Percentiles rank a stretch among this genome's conserved stretches.
Conservation (phyloP, 2,113 vertebrate genomes). For the Nothoprocta pentlandii region DNA sequence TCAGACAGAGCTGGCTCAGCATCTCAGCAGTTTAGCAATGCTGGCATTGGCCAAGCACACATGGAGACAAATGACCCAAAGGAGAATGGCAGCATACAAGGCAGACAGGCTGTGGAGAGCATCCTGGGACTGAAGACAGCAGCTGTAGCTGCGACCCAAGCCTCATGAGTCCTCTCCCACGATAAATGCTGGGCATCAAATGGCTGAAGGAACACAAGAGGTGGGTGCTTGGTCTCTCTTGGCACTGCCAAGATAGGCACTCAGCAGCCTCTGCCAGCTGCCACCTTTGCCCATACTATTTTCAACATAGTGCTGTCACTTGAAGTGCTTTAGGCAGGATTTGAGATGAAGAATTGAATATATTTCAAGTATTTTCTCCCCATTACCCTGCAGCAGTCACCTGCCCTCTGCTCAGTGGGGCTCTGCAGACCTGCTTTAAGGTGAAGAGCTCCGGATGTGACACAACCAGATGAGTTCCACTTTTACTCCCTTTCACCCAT, state of each 20-base stretch:
- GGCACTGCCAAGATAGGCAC: neutral
- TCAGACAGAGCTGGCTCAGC: neutral
- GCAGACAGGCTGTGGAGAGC: neutral
- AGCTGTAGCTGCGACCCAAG: neutral
- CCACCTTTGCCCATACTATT: neutral
- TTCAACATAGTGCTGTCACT: neutral
- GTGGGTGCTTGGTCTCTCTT: neutral
- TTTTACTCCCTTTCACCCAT: accelerated
- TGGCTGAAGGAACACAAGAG: neutral
- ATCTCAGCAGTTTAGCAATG: neutral
- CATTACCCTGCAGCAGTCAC: neutral
- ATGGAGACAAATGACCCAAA: neutral
- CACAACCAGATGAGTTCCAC: neutral
- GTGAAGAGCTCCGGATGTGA: neutral
- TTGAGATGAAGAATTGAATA: neutral
- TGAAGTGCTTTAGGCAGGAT: neutral
- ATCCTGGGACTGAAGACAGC: neutral
- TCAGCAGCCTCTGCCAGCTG: neutral
- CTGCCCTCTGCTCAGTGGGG: neutral
- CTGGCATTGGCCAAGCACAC: accelerated
- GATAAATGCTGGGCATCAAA: neutral
- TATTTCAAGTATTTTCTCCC: neutral
- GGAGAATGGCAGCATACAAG: neutral
- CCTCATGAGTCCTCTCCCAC: neutral
- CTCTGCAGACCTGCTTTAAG: neutral